These are phyloP conservation scores for Oryzias curvinotus DNA, from an alignment of 2,113 vertebrate genomes.

Conservation along the genomic window DNA sequence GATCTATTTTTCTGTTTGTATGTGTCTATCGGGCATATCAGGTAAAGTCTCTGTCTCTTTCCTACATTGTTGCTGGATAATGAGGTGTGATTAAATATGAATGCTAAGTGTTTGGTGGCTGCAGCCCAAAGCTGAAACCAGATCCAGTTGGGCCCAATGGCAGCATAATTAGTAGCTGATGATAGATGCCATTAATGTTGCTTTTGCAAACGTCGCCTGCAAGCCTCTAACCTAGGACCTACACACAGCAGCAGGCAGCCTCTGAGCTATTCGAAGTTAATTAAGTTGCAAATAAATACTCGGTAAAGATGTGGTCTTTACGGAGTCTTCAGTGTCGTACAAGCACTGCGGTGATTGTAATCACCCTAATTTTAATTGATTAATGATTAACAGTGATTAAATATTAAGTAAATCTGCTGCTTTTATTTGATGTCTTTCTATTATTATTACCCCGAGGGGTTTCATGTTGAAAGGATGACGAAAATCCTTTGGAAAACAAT, in stretches of 20 bases:
- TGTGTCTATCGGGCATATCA: constrained; percentile 69
- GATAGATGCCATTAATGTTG: constrained; percentile 74
- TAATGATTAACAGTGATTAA: constrained; percentile 53
- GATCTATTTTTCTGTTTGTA: constrained; percentile 46
- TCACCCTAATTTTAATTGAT: constrained; percentile 44
- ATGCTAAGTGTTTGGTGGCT: constrained; percentile 82
- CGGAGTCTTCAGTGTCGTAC: constrained; percentile 1
- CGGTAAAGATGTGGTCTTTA: constrained; percentile 19
- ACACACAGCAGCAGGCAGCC: constrained; percentile 41
- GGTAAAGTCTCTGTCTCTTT: constrained; percentile 72
- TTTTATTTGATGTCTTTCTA: constrained; percentile 56
- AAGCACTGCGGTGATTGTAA: constrained; percentile 28
- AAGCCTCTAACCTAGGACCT: constrained; percentile 52
- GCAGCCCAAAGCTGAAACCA: constrained; percentile 75
- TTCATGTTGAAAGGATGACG: constrained; percentile 60
- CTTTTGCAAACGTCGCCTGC: constrained; percentile 47
- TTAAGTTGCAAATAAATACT: constrained; percentile 67
- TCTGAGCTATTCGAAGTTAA: constrained; percentile 63
- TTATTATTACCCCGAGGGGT: constrained; percentile 42
- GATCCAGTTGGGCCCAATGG: constrained; percentile 65
- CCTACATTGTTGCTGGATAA: constrained; percentile 79
- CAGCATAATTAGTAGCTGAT: constrained; percentile 80
- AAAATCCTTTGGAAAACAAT: constrained; percentile 59
- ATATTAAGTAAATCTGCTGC: constrained; percentile 47
- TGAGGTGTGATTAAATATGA: constrained; percentile 82